Evolutionary conservation across 2,888 invertebrate genomes (phyloP).

Genomic region (Argyresthia goedartella): DNA sequence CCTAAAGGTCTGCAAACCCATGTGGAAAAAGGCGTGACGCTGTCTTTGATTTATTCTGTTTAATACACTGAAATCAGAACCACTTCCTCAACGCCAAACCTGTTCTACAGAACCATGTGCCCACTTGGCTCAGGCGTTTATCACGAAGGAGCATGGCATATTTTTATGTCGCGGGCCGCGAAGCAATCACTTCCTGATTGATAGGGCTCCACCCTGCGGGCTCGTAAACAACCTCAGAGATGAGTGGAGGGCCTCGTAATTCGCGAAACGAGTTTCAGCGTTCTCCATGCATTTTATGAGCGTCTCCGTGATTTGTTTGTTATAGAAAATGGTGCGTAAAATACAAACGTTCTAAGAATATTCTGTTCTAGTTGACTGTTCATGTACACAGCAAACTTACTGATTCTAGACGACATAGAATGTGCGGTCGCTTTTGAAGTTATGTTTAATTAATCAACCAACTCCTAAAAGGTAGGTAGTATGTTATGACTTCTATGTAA

Average conservation of each 20-base stretch:
- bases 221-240: conserved; percentile 27
- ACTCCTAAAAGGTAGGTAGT: too few species aligned
- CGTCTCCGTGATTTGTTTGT: too few species aligned
- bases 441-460: too few species aligned
- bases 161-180: conserved; percentile 23
- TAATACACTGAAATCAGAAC: too few species aligned
- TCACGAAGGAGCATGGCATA: conserved; percentile 21
- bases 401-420: neutral
- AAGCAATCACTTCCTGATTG: conserved; percentile 29
- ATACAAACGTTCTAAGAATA: too few species aligned
- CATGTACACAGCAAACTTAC: neutral
- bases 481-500: too few species aligned
- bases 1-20: too few species aligned
- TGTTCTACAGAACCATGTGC: conserved; percentile 8
- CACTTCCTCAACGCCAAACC: neutral
- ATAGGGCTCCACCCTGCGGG: conserved; percentile 20
- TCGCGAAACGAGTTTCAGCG: neutral
- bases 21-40: too few species aligned
- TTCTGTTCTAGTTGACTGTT: neutral
- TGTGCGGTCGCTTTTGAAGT: too few species aligned
- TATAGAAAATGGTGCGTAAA: too few species aligned
- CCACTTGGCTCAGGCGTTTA: conserved; percentile 26
- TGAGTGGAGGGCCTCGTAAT: conserved; percentile 1
- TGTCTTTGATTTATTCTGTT: too few species aligned
- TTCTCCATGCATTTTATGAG: too few species aligned